Percentiles rank a stretch among this genome's conserved stretches.
Evolutionary conservation across 1,140 invertebrate species (phyloP).

Genomic region (Ceratina australensis): DNA sequence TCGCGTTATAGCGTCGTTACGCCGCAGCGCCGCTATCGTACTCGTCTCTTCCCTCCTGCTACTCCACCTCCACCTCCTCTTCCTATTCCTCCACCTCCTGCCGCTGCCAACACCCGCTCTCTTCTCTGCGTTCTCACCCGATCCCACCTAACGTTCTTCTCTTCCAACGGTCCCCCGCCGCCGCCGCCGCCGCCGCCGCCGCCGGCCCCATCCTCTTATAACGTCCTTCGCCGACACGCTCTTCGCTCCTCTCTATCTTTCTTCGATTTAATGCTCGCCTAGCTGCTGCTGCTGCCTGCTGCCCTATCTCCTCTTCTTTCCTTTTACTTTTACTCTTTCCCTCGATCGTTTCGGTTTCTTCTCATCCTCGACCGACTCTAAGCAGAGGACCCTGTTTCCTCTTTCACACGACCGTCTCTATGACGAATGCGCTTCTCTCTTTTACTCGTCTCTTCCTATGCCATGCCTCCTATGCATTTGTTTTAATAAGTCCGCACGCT

Average conservation of each 20-base stretch:
- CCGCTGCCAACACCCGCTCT: slow-evolving; percentile 15
- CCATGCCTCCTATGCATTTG: too few relatives aligned
- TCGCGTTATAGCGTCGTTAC: slow-evolving; percentile 77
- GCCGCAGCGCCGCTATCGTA: slow-evolving; percentile 71
- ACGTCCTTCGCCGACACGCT: slow-evolving; percentile 36
- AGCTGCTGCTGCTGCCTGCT: slow-evolving; percentile 17
- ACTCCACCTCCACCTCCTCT: slow-evolving; percentile 49
- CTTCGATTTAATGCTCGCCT: slow-evolving; percentile 56
- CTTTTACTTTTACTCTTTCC: slow-evolving; percentile 39
- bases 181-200: too few relatives aligned
- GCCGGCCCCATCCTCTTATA: not conserved
- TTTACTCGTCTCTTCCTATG: too few relatives aligned
- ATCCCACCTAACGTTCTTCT: not conserved
- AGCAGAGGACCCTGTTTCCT: slow-evolving; percentile 18
- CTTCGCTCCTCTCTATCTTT: slow-evolving; percentile 42
- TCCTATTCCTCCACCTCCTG: slow-evolving; percentile 41
- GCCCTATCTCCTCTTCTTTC: slow-evolving; percentile 24
- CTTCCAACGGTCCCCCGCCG: not conserved
- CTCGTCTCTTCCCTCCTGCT: slow-evolving; percentile 53
- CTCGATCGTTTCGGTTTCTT: slow-evolving; percentile 35
- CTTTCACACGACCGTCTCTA: slow-evolving; percentile 12
- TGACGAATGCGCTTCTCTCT: slow-evolving; percentile 15
- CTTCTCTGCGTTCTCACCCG: slow-evolving; percentile 1
- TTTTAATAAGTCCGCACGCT: too few relatives aligned
- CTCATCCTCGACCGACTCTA: not conserved